phyloP scores from a whole-genome alignment of 2,888 invertebrate genomes.

The Halictus quadricinctus region DNA sequence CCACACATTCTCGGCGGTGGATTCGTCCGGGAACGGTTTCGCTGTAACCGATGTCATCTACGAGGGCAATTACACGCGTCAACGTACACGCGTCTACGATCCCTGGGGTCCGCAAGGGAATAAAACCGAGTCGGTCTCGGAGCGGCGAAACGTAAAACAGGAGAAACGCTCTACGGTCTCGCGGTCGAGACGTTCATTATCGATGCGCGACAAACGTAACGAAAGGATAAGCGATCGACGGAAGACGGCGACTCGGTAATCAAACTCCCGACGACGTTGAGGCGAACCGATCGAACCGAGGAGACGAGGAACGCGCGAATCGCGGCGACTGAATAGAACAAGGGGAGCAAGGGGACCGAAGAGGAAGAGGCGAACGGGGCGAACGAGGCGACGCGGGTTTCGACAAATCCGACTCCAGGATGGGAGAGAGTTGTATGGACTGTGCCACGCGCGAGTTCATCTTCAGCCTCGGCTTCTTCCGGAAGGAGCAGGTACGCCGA shows the following conservation, averaged over 20 bases:
- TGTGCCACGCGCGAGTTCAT: conserved; percentile 78
- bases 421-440: conserved; percentile 85
- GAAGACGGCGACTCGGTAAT: not conserved
- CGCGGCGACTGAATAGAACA: conserved; percentile 64
- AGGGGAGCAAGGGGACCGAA: conserved; percentile 2
- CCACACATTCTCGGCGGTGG: conserved; percentile 81
- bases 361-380: conserved; percentile 72
- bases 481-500: conserved; percentile 62
- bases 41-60: conserved; percentile 49
- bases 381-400: conserved; percentile 87
- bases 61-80: conserved; percentile 19
- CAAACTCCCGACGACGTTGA: conserved; percentile 13
- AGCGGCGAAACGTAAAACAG: not conserved
- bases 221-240: not conserved
- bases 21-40: not conserved
- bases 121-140: not conserved
- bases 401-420: conserved; percentile 88
- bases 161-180: conserved; percentile 1
- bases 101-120: not conserved
- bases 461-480: conserved; percentile 78
- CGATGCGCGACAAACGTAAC: not conserved
- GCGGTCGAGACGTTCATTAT: not conserved
- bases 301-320: not conserved
- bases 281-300: conserved; percentile 6
- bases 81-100: conserved; percentile 1